phyloP scores from a whole-genome alignment of 2,113 vertebrate species.

The Prunella fulvescens region DNA sequence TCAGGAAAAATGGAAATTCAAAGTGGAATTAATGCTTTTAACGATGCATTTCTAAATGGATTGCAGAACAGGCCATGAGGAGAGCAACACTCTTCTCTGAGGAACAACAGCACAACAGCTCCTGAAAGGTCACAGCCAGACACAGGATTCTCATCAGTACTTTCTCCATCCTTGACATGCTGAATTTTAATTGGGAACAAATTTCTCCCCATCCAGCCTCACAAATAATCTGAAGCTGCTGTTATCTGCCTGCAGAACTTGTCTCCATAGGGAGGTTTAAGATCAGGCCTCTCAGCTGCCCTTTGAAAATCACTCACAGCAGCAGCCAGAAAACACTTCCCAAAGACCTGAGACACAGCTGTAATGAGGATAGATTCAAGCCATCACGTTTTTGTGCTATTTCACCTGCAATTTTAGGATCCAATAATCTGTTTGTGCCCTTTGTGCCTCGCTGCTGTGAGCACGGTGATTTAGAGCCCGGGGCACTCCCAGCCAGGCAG shows the following conservation, averaged over 20 bases:
- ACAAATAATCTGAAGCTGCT: background rate
- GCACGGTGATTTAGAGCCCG: accelerated
- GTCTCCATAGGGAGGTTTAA: background rate
- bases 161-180: background rate
- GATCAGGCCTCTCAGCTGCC: background rate
- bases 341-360: background rate
- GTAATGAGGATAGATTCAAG: background rate
- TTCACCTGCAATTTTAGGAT: background rate
- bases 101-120: background rate
- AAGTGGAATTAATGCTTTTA: constrained; percentile 35
- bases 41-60: background rate
- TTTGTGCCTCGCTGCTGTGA: background rate
- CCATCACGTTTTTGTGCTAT: background rate
- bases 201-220: background rate
- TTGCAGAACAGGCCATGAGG: background rate
- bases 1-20: constrained; percentile 24
- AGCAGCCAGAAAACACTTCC: background rate
- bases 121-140: constrained; percentile 28
- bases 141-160: background rate
- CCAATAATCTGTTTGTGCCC: background rate
- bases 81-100: background rate
- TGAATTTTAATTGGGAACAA: constrained; percentile 25
- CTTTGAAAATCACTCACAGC: background rate
- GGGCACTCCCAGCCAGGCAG: background rate
- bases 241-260: background rate